Evolutionary conservation across 1,140 invertebrate genomes (phyloP).

Genomic region (Kradibia gibbosae): DNA sequence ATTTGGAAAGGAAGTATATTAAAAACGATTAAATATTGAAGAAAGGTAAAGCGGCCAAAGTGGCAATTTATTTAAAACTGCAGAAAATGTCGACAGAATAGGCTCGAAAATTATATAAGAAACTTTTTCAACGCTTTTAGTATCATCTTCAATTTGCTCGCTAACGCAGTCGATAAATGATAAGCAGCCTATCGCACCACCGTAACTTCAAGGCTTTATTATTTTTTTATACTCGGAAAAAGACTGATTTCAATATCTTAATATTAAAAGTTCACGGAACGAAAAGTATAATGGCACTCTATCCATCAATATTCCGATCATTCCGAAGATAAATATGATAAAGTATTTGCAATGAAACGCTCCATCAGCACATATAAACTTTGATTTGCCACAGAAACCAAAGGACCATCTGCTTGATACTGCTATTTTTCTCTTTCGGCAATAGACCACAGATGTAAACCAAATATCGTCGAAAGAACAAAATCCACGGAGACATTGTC

Average conservation of each 20-base stretch:
- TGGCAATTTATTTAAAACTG: too few relatives aligned
- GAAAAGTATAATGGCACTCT: not conserved
- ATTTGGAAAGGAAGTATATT: too few relatives aligned
- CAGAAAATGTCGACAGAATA: too few relatives aligned
- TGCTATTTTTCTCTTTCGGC: not conserved
- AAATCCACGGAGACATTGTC: constrained; percentile 17
- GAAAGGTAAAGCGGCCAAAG: too few relatives aligned
- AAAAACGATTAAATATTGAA: too few relatives aligned
- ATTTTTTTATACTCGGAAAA: not conserved
- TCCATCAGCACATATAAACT: not conserved
- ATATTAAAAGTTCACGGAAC: not conserved
- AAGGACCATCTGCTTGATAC: not conserved
- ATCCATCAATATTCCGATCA: not conserved
- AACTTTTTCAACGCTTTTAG: not conserved
- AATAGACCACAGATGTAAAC: not conserved
- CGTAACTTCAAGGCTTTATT: not conserved
- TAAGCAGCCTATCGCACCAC: not conserved
- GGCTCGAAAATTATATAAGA: not conserved
- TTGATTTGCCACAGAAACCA: not conserved
- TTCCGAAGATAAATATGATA: not conserved
- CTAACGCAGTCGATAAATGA: not conserved
- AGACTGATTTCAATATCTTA: not conserved
- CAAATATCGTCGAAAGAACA: not conserved
- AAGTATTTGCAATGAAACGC: too few relatives aligned
- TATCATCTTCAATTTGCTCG: not conserved